Evolutionary conservation across 2,888 invertebrate species (phyloP), one percentile per base, ranked within the genome.

Genomic region (Trissolcus brochymenae): DNA sequence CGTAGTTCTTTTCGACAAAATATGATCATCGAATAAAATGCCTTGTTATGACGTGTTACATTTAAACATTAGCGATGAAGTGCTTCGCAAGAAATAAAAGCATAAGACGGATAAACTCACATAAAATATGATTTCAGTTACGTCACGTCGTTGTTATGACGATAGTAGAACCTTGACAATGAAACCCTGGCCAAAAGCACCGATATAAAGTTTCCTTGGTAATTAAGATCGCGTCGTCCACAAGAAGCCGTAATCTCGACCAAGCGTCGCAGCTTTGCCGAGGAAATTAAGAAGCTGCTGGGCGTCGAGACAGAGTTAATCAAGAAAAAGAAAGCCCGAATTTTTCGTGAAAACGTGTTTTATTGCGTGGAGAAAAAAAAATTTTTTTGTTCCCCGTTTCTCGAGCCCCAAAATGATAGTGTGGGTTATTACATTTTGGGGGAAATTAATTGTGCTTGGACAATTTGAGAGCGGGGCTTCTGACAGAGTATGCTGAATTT

Each of bases 191-290:
- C 49, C 54, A 17, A 62, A 71, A 41, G 56, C 41, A 40, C 57
- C 51, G 64, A 64, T 56, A 71, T 71, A 64, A 71, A 71, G 71
- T 35, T 71, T 71, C 11, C 53, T 64, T 35, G 57, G 64, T 57
- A 71, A 71, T 71, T 71, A 71, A 71, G 71, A 71, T 64, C 57
- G 64, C 35, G 35, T 35, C 71, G 62, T 70, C 61, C 70, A 55
- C 49, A 61, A 70, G 54, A 70, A 60, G 49, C 46, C 50, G 70
- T 70, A 70, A 70, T 61, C 70, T 62, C 55, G 50, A 56, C 70
- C 51, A 21, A 56, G 68, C 43, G 17, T 55, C n/a, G 49, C 11
- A 35, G 35, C 35, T 35, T 71, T 41, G 62, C 29, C 21, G 50
- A 57, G 62, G 56, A 71, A 71, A 71, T 71, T 71, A 71, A 56